These are phyloP conservation scores for Pogonomyrmex californicus DNA, from an alignment of 1,140 invertebrate species.

Conservation along the genomic window DNA sequence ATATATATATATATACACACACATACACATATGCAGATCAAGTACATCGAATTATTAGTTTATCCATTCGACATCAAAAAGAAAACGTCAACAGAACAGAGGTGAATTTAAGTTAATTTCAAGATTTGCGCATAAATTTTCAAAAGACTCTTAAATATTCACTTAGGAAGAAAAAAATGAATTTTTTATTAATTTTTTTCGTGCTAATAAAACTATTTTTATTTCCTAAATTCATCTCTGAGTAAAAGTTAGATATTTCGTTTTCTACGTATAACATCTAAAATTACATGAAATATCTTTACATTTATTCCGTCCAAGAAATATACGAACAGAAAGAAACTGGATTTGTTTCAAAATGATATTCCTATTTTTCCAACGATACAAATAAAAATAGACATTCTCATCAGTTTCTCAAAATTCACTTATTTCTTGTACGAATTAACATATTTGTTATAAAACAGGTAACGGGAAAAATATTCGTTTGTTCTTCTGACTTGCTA, in stretches of 20 bases:
- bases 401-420: background rate
- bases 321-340: background rate
- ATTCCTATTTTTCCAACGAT: background rate
- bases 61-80: background rate
- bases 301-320: background rate
- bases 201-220: background rate
- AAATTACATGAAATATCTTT: background rate
- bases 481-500: background rate
- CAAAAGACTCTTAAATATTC: background rate
- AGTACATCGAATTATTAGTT: conserved; percentile 14
- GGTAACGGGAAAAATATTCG: background rate
- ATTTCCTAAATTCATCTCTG: background rate
- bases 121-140: background rate
- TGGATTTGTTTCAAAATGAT: background rate
- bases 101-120: conserved; percentile 16
- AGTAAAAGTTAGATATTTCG: background rate
- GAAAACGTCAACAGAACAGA: background rate
- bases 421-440: background rate
- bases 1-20: background rate
- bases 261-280: conserved; percentile 6
- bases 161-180: background rate
- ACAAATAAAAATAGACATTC: background rate
- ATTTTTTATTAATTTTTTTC: background rate
- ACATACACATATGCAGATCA: background rate
- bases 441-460: background rate